Conservation (phyloP, 2,797 vertebrate species). For the Glyptemys insculpta region DNA sequence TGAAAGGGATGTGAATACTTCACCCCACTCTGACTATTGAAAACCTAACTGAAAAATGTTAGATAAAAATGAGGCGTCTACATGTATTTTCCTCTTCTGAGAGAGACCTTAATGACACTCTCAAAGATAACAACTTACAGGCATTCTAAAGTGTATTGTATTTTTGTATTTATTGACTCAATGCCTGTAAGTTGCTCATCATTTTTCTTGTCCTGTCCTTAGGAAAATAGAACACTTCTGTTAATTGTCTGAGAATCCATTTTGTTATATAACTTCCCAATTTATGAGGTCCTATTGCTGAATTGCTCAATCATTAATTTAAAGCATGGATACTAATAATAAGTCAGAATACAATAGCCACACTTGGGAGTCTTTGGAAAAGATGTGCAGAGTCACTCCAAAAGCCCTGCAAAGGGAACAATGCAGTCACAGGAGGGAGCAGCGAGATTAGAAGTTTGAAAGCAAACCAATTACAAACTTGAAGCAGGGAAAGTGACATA, state of each 20-base stretch:
- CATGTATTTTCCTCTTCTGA: not conserved
- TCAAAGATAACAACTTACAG: not conserved
- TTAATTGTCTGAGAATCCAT: not conserved
- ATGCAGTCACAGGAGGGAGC: not conserved
- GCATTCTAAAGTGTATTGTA: not conserved
- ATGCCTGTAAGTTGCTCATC: not conserved
- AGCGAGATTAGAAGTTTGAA: not conserved
- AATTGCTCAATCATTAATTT: conserved; percentile 32
- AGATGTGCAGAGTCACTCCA: not conserved
- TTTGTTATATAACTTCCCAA: not conserved
- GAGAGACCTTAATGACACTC: not conserved
- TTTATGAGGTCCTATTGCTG: not conserved
- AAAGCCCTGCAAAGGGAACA: not conserved
- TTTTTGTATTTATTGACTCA: not conserved
- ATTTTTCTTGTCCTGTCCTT: not conserved
- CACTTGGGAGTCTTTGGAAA: not conserved
- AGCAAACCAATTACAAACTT: not conserved
- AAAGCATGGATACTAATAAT: not conserved
- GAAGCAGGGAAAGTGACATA: not conserved
- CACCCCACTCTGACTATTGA: not conserved
- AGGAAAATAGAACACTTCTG: not conserved
- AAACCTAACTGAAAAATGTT: not conserved
- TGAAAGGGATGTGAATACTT: not conserved
- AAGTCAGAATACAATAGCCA: not conserved
- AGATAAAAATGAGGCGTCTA: not conserved